Evolutionary conservation across 2,113 vertebrate species (phyloP).

Genomic region (Malurus elegans): DNA sequence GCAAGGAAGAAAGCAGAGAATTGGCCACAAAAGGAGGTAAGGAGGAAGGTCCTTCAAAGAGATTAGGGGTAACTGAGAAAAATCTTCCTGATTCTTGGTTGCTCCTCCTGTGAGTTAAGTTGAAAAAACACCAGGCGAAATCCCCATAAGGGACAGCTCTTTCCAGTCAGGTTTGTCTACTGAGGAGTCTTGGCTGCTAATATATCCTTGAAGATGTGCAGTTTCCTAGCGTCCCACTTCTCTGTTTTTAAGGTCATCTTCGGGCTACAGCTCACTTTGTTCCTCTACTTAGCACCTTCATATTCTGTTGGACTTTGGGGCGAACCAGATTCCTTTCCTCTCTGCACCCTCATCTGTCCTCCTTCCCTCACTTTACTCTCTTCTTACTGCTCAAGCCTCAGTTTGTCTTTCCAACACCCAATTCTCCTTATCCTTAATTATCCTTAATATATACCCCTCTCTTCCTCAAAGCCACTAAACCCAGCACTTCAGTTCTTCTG

Average conservation of each 20-base stretch:
- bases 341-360: not conserved
- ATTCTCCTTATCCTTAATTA: not conserved
- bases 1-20: not conserved
- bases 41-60: not conserved
- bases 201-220: not conserved
- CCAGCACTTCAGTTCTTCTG: not conserved
- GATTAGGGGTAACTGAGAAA: not conserved
- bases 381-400: not conserved
- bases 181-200: not conserved
- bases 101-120: not conserved
- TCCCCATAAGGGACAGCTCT: not conserved
- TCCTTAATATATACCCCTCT: not conserved
- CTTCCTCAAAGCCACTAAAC: not conserved
- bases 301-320: not conserved
- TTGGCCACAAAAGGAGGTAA: not conserved
- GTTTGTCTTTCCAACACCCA: not conserved
- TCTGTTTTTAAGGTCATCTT: not conserved
- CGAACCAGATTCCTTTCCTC: not conserved
- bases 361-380: not conserved
- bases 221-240: not conserved
- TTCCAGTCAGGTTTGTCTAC: not conserved
- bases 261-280: not conserved
- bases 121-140: not conserved
- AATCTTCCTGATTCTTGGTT: not conserved
- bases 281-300: not conserved